These are phyloP conservation scores for Hydrotaea cyrtoneurina DNA, from an alignment of 2,888 invertebrate species.

Conservation along the genomic window DNA sequence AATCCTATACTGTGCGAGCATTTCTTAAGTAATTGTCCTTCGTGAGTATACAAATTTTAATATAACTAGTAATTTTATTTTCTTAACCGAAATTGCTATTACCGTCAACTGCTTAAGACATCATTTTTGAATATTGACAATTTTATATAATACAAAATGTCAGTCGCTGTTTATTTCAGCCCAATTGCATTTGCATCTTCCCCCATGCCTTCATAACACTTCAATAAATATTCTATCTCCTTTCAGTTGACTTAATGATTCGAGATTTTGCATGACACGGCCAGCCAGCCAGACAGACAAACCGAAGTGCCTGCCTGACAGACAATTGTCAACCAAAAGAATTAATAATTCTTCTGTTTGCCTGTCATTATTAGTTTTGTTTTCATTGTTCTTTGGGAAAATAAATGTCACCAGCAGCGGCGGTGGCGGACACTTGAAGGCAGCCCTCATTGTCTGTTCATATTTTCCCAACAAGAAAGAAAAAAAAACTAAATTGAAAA, in stretches of 20 bases:
- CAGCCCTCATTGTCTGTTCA: constrained; percentile 21
- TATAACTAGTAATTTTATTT: no score
- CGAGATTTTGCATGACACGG: background rate
- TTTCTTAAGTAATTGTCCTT: no score
- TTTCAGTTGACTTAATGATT: constrained; percentile 31
- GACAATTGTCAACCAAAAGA: constrained; percentile 27
- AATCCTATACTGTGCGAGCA: no score
- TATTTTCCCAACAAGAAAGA: no score
- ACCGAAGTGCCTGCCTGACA: background rate
- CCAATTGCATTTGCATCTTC: no score
- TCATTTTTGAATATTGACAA: no score
- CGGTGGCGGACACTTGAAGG: constrained; percentile 18
- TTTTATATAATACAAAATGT: no score
- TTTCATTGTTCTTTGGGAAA: constrained; percentile 18
- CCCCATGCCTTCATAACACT: no score
- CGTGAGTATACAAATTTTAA: no score
- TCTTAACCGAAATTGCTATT: no score
- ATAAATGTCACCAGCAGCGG: constrained; percentile 34
- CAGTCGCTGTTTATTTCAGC: background rate
- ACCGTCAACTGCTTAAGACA: no score
- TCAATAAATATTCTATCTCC: background rate
- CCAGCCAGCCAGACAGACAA: background rate
- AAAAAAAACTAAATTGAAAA: background rate
- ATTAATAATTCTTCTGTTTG: constrained; percentile 36
- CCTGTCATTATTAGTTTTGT: constrained; percentile 31